Percentiles rank a stretch among this genome's conserved stretches.
Evolutionary conservation across 92 coral and sea anemone genomes (phyloP).

Genomic region (Actinernus sp.): DNA sequence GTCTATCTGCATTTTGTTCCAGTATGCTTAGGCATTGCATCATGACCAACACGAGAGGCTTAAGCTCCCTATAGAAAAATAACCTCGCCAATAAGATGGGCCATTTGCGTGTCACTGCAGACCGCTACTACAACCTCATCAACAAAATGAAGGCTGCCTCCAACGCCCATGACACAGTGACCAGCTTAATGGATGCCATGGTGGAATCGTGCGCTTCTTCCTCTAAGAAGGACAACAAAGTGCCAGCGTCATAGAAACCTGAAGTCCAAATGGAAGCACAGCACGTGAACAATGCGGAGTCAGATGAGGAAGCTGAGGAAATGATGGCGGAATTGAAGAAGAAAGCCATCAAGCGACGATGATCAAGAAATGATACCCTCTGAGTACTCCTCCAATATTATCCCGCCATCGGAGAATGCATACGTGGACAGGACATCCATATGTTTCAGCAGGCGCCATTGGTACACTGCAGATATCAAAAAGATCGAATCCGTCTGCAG

Average conservation of each 20-base stretch:
- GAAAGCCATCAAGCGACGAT: neutral
- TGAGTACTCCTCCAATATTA: conserved; percentile 4
- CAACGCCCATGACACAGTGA: too few species aligned
- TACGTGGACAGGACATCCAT: neutral
- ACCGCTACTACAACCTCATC: too few species aligned
- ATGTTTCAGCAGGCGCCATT: conserved; percentile 3
- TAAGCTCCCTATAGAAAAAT: conserved; percentile 22
- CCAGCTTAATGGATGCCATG: conserved; percentile 9
- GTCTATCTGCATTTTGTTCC: conserved; percentile 16
- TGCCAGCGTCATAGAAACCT: too few species aligned
- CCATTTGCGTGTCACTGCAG: too few species aligned
- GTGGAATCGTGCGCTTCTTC: too few species aligned
- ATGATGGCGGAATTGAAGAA: neutral
- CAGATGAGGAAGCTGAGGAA: neutral
- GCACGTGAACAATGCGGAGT: too few species aligned
- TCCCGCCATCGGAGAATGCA: conserved; percentile 22
- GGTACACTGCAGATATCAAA: conserved; percentile 4
- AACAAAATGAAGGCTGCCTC: too few species aligned
- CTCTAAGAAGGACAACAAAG: too few species aligned
- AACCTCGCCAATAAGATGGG: conserved; percentile 20
- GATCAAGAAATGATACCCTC: neutral
- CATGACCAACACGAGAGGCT: conserved; percentile 13
- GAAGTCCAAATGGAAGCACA: too few species aligned
- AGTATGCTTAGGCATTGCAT: conserved; percentile 9
- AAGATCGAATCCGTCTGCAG: conserved; percentile 16